Evolutionary conservation across 2,113 vertebrate species (phyloP).

Genomic region (Irena cyanogastra): DNA sequence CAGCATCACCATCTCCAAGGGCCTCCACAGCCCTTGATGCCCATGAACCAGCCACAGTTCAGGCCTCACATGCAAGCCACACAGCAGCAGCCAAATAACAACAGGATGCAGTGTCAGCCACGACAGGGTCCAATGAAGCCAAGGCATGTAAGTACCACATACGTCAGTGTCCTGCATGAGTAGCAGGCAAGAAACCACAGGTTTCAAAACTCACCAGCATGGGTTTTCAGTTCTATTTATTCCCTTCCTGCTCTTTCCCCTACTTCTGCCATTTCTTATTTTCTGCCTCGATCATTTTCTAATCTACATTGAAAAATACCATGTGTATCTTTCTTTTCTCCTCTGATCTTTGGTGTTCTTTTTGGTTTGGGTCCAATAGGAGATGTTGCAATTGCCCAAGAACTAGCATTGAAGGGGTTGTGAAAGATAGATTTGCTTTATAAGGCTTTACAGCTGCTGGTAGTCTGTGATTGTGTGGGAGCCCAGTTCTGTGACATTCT

Average conservation of each 20-base stretch:
- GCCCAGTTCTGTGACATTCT: not conserved
- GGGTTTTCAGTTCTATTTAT: not conserved
- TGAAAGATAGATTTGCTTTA: not conserved
- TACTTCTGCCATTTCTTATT: not conserved
- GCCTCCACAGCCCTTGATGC: conserved; percentile 78
- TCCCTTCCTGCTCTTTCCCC: not conserved
- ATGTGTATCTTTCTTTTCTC: not conserved
- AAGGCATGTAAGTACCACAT: conserved; percentile 80
- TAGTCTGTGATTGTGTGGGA: not conserved
- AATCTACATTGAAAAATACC: not conserved
- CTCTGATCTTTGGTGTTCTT: not conserved
- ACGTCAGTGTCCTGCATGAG: fast-evolving
- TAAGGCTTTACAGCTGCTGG: not conserved
- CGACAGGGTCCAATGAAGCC: conserved; percentile 79
- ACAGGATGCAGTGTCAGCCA: conserved; percentile 82
- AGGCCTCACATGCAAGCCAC: conserved; percentile 78
- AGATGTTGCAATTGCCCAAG: not conserved
- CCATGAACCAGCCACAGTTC: conserved; percentile 84
- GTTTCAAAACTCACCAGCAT: fast-evolving
- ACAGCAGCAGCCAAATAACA: conserved; percentile 69
- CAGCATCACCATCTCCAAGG: conserved; percentile 81
- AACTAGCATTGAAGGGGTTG: not conserved
- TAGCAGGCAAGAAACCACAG: not conserved
- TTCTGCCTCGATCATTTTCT: not conserved
- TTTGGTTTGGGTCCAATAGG: not conserved